Evolutionary conservation across 2,113 vertebrate species (phyloP).

Genomic region (Ciconia maguari): DNA sequence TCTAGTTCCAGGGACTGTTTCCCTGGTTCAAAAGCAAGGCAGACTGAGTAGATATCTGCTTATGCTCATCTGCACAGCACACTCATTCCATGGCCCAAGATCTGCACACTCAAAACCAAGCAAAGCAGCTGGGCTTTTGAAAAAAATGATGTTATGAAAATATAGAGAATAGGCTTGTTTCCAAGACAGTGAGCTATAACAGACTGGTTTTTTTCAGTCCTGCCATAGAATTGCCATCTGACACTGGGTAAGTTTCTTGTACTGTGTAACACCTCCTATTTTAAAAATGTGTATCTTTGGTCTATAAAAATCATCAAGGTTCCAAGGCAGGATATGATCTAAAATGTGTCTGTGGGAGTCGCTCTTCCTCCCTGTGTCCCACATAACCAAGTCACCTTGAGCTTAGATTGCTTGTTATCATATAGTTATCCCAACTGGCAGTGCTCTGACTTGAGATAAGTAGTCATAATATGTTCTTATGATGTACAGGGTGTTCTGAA

Average conservation of each 20-base stretch:
- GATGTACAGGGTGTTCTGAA: neutral
- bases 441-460: neutral
- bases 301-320: neutral
- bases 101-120: neutral
- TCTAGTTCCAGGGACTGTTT: neutral
- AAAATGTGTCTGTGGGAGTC: neutral
- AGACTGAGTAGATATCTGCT: accelerated
- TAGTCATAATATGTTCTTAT: neutral
- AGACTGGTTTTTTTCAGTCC: neutral
- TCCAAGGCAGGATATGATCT: neutral
- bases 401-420: neutral
- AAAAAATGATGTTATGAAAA: neutral
- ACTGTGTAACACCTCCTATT: neutral
- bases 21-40: accelerated
- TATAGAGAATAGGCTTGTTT: neutral
- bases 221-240: neutral
- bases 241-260: neutral
- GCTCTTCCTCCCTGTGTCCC: neutral
- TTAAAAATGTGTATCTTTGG: neutral
- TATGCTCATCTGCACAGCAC: neutral
- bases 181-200: neutral
- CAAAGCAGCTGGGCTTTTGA: neutral
- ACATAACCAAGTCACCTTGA: neutral
- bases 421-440: neutral
- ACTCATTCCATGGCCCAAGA: neutral